phyloP scores from a whole-genome alignment of 1,140 invertebrate species.

The Ostrea edulis region DNA sequence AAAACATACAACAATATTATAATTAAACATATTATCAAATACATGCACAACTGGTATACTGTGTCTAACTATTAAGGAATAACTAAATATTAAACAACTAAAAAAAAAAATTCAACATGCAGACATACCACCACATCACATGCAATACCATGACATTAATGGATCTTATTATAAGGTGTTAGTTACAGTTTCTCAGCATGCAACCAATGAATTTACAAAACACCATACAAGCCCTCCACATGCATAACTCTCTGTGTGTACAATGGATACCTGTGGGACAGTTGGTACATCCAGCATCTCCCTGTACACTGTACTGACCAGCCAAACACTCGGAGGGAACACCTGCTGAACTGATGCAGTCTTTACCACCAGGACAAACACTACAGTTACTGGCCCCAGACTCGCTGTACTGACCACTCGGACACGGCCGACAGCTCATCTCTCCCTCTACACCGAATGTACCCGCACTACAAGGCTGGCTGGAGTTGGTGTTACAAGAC shows the following conservation, averaged over 20 bases:
- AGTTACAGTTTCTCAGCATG: no score
- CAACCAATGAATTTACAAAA: no score
- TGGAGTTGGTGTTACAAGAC: constrained; percentile 58
- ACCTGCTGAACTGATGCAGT: constrained; percentile 47
- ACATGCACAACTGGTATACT: no score
- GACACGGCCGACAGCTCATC: constrained; percentile 47
- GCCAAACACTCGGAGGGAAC: constrained; percentile 59
- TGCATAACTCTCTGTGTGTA: neutral
- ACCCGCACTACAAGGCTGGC: constrained; percentile 58
- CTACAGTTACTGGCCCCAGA: constrained; percentile 53
- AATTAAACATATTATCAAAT: no score
- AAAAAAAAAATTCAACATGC: no score
- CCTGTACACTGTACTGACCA: constrained; percentile 58
- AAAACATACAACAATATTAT: no score
- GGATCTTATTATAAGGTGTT: no score
- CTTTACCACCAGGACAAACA: constrained; percentile 61
- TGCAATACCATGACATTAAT: no score
- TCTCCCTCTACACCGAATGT: constrained; percentile 58
- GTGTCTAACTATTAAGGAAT: no score
- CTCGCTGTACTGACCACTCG: constrained; percentile 55
- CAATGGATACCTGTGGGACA: constrained; percentile 60
- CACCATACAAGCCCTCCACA: neutral
- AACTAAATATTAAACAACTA: no score
- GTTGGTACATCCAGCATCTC: constrained; percentile 54
- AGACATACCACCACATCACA: no score